Evolutionary conservation across 2,888 invertebrate genomes (phyloP).

Genomic region (Anthrax anthrax): DNA sequence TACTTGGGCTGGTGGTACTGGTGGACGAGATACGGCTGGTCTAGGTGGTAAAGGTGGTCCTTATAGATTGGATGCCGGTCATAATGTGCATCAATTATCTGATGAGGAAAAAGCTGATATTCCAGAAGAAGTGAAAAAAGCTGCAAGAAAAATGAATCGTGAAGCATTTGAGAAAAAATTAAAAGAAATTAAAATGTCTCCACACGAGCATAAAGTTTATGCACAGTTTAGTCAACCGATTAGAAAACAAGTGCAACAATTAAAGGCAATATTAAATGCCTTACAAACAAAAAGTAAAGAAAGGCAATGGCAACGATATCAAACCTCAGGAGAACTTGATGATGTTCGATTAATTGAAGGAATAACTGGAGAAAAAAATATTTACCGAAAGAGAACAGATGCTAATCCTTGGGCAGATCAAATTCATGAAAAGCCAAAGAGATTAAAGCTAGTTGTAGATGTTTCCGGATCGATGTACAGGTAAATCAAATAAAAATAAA

Average conservation of each 20-base stretch:
- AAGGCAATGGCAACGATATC: slow-evolving; percentile 84
- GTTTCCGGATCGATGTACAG: slow-evolving; percentile 96
- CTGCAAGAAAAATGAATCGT: slow-evolving; percentile 85
- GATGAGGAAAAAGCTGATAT: slow-evolving; percentile 82
- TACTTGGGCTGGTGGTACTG: slow-evolving; percentile 92
- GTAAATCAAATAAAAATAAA: slow-evolving; percentile 21
- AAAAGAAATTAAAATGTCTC: slow-evolving; percentile 88
- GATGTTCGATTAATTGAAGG: slow-evolving; percentile 92
- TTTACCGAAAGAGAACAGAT: slow-evolving; percentile 72
- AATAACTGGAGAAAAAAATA: slow-evolving; percentile 79
- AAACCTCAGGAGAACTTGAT: slow-evolving; percentile 89
- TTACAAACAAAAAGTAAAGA: slow-evolving; percentile 90
- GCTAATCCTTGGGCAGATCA: slow-evolving; percentile 79
- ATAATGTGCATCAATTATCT: slow-evolving; percentile 82
- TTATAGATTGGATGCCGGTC: slow-evolving; percentile 84
- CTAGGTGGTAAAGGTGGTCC: slow-evolving; percentile 94
- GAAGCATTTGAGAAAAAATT: slow-evolving; percentile 76
- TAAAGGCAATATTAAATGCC: slow-evolving; percentile 71
- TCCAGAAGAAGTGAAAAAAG: slow-evolving; percentile 75
- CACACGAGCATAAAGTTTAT: slow-evolving; percentile 80
- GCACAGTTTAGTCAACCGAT: slow-evolving; percentile 66
- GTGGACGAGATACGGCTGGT: slow-evolving; percentile 88
- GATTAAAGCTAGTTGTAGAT: slow-evolving; percentile 73
- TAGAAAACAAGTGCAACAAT: slow-evolving; percentile 54
- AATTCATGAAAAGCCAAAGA: slow-evolving; percentile 76